Percentiles rank a stretch among this genome's conserved stretches.
Evolutionary conservation across 2,797 vertebrate genomes (phyloP).

Genomic region (Channa striata): DNA sequence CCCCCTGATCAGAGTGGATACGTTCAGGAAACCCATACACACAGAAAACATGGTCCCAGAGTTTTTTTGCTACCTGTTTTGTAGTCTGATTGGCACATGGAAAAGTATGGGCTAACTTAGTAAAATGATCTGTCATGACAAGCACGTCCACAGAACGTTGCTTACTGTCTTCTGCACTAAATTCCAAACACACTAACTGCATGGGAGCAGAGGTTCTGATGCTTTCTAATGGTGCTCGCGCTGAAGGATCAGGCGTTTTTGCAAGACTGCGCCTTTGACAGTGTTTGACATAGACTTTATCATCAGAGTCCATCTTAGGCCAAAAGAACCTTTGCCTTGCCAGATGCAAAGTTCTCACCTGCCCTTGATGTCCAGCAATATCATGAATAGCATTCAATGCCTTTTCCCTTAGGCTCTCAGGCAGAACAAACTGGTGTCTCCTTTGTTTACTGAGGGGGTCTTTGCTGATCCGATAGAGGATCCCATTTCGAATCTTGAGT

Average conservation of each 20-base stretch:
- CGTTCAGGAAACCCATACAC: no score
- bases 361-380: not conserved
- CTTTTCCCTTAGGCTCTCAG: not conserved
- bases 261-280: constrained; percentile 44
- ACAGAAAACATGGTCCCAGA: no score
- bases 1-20: no score
- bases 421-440: constrained; percentile 7
- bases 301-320: no score
- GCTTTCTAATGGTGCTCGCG: constrained; percentile 36
- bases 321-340: no score
- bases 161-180: no score
- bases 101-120: no score
- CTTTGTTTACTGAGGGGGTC: not conserved
- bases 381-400: not conserved
- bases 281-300: not conserved
- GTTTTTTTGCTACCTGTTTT: no score
- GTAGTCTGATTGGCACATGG: no score
- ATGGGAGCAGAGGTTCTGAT: constrained; percentile 39
- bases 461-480: not conserved
- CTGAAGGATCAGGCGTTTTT: constrained; percentile 40
- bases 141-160: no score
- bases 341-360: no score
- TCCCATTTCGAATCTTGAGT: not conserved
- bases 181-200: constrained; percentile 55
- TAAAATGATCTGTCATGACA: no score